A percentile compares a stretch with the other conserved stretches of the same genome.
Conservation (phyloP, 2,888 invertebrate species). For the Scaptodrosophila latifasciaeformis region DNA sequence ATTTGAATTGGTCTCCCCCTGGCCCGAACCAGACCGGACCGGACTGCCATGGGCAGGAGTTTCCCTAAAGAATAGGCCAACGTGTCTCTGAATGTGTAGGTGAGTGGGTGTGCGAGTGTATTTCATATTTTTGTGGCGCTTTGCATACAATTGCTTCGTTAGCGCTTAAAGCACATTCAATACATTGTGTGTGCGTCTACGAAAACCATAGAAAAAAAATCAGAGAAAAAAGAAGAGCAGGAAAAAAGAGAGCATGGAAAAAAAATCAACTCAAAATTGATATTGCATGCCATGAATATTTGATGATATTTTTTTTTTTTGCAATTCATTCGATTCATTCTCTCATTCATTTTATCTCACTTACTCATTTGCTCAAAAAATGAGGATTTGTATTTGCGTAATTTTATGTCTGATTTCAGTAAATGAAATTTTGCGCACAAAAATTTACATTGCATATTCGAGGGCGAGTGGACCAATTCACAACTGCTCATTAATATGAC, state of each 20-base stretch:
- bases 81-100: neutral
- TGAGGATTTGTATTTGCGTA: slow-evolving; percentile 25
- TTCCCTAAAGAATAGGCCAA: no score
- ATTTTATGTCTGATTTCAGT: slow-evolving; percentile 40
- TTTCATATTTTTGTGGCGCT: slow-evolving; percentile 3
- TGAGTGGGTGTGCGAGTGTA: neutral
- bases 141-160: slow-evolving; percentile 58
- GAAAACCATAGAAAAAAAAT: slow-evolving; percentile 9
- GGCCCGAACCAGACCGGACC: no score
- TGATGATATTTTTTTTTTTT: slow-evolving; percentile 13
- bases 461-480: slow-evolving; percentile 36
- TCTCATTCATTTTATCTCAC: neutral
- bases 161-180: slow-evolving; percentile 45
- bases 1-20: no score
- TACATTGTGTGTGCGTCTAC: slow-evolving; percentile 2
- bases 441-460: slow-evolving; percentile 55
- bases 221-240: neutral
- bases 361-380: neutral
- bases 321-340: neutral
- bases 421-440: slow-evolving; percentile 40
- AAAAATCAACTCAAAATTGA: slow-evolving; percentile 23
- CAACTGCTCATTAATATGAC: slow-evolving; percentile 54
- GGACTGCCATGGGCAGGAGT: no score
- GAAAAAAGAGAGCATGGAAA: neutral
- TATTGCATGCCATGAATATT: slow-evolving; percentile 45